These are phyloP conservation scores for Emydura subglobosa DNA, from an alignment of 2,113 vertebrate species.

Conservation along the genomic window DNA sequence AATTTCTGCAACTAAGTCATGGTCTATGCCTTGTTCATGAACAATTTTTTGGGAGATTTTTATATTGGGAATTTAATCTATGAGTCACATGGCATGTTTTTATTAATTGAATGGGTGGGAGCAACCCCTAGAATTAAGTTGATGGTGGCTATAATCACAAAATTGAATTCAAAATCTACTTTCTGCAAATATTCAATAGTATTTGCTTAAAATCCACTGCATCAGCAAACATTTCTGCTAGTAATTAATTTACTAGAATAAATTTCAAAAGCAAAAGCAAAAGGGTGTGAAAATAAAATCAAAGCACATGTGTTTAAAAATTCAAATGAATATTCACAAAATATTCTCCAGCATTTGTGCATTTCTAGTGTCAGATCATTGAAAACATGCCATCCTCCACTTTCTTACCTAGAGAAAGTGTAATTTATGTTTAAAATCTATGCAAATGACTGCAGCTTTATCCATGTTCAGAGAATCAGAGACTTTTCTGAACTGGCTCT, in stretches of 20 bases:
- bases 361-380: not conserved
- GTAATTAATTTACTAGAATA: conserved; percentile 35
- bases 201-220: conserved; percentile 30
- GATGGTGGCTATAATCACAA: not conserved
- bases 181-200: conserved; percentile 20
- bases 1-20: conserved; percentile 22
- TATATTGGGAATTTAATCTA: not conserved
- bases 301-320: conserved; percentile 7
- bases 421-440: not conserved
- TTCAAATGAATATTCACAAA: conserved; percentile 1
- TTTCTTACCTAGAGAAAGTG: not conserved
- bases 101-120: conserved; percentile 3
- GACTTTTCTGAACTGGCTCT: not conserved
- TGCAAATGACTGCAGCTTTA: not conserved
- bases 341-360: not conserved
- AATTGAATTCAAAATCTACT: not conserved
- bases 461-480: not conserved
- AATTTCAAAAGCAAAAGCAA: not conserved
- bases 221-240: conserved; percentile 7
- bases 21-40: not conserved
- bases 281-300: conserved; percentile 1
- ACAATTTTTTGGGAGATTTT: conserved; percentile 42
- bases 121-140: conserved; percentile 32
- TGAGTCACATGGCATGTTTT: conserved; percentile 27
- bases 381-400: not conserved